A percentile compares a stretch with the other conserved stretches of the same genome.
Conservation (phyloP, 2,888 invertebrate genomes). For the Pasiphila rectangulata region DNA sequence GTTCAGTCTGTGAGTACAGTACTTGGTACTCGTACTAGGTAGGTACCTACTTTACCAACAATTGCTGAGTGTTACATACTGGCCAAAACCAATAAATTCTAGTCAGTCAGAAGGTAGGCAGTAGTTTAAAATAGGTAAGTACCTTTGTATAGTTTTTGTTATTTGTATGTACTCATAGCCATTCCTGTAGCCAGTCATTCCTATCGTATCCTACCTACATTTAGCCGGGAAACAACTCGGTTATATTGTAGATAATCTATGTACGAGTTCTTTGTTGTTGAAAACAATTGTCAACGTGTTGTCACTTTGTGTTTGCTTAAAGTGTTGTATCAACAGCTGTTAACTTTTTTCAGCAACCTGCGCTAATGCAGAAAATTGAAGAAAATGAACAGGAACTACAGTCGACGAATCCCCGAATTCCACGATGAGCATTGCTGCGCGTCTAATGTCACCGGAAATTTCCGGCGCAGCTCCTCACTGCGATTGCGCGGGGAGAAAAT, state of each 20-base stretch:
- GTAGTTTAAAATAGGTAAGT: conserved; percentile 1
- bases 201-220: conserved; percentile 1
- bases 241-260: too few species aligned
- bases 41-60: too few species aligned
- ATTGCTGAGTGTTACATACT: too few species aligned
- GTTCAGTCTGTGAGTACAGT: too few species aligned
- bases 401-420: conserved; percentile 65
- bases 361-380: conserved; percentile 66
- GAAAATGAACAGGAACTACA: conserved; percentile 73
- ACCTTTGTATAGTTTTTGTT: too few species aligned
- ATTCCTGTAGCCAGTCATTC: background rate
- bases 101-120: too few species aligned
- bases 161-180: too few species aligned
- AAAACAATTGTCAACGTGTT: conserved; percentile 3
- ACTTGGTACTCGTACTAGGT: too few species aligned
- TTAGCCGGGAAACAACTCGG: too few species aligned
- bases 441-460: conserved; percentile 76
- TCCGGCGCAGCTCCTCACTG: conserved; percentile 84
- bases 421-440: conserved; percentile 77
- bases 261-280: too few species aligned
- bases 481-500: conserved; percentile 85
- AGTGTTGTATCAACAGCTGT: conserved; percentile 50
- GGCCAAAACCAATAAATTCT: background rate
- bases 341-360: conserved; percentile 60
- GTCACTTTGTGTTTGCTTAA: background rate